Conservation (phyloP, 2,797 vertebrate genomes). For the Hippoglossus hippoglossus region DNA sequence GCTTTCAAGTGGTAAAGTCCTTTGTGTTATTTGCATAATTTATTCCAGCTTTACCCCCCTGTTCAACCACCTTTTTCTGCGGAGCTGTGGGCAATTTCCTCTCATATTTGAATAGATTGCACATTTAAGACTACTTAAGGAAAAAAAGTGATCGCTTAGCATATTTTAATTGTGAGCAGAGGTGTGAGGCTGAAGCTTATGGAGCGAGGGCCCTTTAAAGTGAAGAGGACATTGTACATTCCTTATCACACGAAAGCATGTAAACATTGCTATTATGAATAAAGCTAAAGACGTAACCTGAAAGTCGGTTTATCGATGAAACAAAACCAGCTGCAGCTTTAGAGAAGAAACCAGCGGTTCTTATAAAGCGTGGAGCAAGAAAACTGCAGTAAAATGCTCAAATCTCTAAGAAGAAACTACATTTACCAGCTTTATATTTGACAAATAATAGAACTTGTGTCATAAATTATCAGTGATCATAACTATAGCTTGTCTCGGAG, state of each 20-base stretch:
- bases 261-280: conserved; percentile 20
- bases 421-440: conserved; percentile 10
- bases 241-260: conserved; percentile 2
- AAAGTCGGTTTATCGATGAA: background rate
- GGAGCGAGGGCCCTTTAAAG: conserved; percentile 85
- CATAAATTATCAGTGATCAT: conserved; percentile 64
- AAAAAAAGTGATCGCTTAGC: conserved; percentile 99
- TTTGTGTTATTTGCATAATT: conserved; percentile 99
- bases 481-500: conserved; percentile 58
- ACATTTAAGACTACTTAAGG: conserved; percentile 99
- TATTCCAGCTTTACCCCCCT: conserved; percentile 85
- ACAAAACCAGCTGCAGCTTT: conserved; percentile 11
- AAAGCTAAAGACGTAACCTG: background rate
- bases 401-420: background rate
- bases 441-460: conserved; percentile 15
- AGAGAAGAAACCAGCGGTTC: conserved; percentile 18
- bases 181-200: conserved; percentile 88
- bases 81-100: conserved; percentile 98
- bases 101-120: conserved; percentile 99
- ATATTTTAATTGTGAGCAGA: conserved; percentile 99
- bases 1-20: conserved; percentile 99
- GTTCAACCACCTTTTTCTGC: conserved; percentile 82
- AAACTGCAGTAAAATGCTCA: conserved; percentile 1
- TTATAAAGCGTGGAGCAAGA: conserved; percentile 21
- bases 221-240: conserved; percentile 31